phyloP scores from a whole-genome alignment of 2,797 vertebrate species.

The Gallinago stenura region DNA sequence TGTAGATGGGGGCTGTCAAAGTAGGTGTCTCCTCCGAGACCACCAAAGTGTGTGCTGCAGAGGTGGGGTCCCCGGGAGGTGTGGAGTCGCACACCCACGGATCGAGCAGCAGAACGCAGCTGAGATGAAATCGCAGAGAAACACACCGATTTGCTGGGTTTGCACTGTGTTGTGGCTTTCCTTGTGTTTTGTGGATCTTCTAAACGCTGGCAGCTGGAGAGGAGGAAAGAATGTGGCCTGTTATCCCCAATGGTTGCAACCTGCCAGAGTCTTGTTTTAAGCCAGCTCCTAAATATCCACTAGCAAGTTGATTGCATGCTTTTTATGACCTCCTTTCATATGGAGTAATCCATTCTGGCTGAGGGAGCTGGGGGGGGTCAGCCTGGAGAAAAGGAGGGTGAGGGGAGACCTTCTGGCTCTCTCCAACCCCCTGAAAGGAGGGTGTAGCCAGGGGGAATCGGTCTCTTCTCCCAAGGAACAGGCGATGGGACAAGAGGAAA shows the following conservation, averaged over 20 bases:
- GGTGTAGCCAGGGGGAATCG: too few species aligned
- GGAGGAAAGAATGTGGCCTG: background rate
- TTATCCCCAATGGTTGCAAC: background rate
- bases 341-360: background rate
- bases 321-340: background rate
- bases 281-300: background rate
- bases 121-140: background rate
- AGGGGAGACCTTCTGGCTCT: too few species aligned
- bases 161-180: background rate
- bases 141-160: background rate
- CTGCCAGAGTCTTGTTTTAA: background rate
- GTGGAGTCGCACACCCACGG: background rate
- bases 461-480: too few species aligned
- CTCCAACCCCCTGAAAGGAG: too few species aligned
- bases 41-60: background rate
- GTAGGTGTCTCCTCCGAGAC: background rate
- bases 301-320: background rate
- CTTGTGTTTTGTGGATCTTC: background rate
- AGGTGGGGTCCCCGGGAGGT: background rate
- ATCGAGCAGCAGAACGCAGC: background rate
- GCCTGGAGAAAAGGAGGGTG: too few species aligned
- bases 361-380: too few species aligned
- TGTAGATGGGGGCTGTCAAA: background rate
- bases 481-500: too few species aligned
- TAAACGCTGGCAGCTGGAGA: background rate